Base-by-base conservation (phyloP, 2,797 vertebrate genomes). In the Yasuhikotakia modesta region DNA sequence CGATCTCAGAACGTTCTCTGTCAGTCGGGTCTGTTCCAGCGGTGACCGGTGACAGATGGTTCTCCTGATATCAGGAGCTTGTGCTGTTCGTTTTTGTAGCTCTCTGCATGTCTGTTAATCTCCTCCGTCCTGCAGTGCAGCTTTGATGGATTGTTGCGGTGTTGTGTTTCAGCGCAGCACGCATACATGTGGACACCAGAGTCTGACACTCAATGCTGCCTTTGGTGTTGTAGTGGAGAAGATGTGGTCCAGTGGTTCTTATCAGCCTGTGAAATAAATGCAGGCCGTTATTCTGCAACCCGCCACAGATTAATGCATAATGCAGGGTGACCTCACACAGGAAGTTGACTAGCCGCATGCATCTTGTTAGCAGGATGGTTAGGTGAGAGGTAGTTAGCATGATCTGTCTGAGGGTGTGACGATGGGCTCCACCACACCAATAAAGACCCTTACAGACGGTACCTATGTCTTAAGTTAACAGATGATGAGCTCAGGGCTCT, bases 331-430 rank as follows among this genome's bases (percentile, higher is more conserved):
- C 68, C 60, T 78, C 89, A 87, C 85, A 88, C 86, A 89, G 87
- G 88, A 89, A 85, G 82, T 86, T 81, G 79, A 84, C 83, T 85
- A 87, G 79, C 87, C 90, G 87, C 88, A 82, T 84, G 90, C 89
- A 90, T 87, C 90, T 92, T 91, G 91, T 92, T 93, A 92, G 88
- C 84, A 85, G 68, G 88, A 87, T 70, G 83, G 85, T 86, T 89
- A 82, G 88, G 87, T 70, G 80, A 91, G 92, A 89, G 91, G 84
- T 87, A 92, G 53, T 39, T 63, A 55, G 55, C 66, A n/a, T 61
- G 65, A 77, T 77, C 75, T 77, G 43, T 13, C 66, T 52, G n/a
- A 91, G 80, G 81, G 81, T 80, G 12, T 24, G 78, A 63, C 43
- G 60, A n/a, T 13, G 27, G 66, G 14, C 17, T 85, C 78, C 61